Evolutionary conservation across 2,113 vertebrate species (phyloP).

Genomic region (Labeo catla): DNA sequence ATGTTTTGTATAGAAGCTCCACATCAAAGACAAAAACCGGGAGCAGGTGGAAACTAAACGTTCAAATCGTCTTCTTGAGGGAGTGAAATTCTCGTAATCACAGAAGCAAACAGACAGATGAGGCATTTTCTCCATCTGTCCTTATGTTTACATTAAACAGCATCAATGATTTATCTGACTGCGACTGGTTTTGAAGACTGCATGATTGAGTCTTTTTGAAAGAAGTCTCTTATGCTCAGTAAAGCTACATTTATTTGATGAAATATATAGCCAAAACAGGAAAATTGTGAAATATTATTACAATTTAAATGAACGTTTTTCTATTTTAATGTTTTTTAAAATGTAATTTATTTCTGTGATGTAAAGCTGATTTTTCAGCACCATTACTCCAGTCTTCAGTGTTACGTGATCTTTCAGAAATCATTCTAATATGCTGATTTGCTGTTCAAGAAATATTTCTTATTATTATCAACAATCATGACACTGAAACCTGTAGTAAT

Average conservation of each 20-base stretch:
- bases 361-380: no score
- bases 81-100: neutral
- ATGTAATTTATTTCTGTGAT: no score
- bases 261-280: neutral
- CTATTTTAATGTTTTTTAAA: no score
- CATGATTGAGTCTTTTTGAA: neutral
- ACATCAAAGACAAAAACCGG: slow-evolving; percentile 18
- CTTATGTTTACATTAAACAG: neutral
- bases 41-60: slow-evolving; percentile 7
- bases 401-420: no score
- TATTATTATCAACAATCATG: no score
- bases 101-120: neutral
- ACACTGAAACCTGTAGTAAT: neutral
- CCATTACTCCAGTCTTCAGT: no score
- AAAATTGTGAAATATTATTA: neutral
- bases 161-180: neutral
- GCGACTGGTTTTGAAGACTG: neutral
- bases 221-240: no score
- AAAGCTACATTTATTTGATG: neutral
- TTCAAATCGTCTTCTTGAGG: neutral
- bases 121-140: neutral
- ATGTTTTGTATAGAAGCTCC: slow-evolving; percentile 12
- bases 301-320: no score
- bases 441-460: no score
- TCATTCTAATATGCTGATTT: no score